Evolutionary conservation across 2,888 invertebrate species (phyloP), one percentile per base, ranked within the genome.

Genomic region (Lepidochrysops patricia): DNA sequence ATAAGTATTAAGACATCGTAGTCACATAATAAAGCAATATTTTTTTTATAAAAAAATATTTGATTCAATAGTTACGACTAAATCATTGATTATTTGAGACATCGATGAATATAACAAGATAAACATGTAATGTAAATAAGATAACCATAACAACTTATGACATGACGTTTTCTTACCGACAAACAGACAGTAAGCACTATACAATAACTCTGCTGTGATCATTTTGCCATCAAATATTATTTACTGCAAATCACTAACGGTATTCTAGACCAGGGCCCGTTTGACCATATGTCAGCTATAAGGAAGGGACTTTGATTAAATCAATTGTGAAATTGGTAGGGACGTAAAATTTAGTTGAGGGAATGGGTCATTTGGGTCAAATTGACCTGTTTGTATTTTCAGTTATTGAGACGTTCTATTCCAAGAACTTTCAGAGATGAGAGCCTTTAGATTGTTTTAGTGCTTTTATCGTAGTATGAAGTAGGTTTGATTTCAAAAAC

Each of bases 291-390:
- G 54, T 32, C 32, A 12, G 29, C 54, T 19, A 54, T 54, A 54
- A 54, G 54, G 54, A 54, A 54, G 54, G 15, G 19, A n/a, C 54
- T 7, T 19, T 54, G 29, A 54, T 54, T 54, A 54, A 54, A 54
- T 54, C 32, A 54, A 54, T 32, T 54, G 32, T 54, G 32, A 54
- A 54, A 54, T 54, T 54, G 54, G 27, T 29, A 29, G 23, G 29
- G 29, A 29, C 19, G 32, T 54, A 54, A 54, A 54, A 32, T 19
- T 19, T 29, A 32, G 54, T 54, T 54, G 32, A 32, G 29, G 4
- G 32, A 54, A 54, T 29, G 1, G 27, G 9, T 13, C n/a, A 1
- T 12, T 32, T 54, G n/a, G 13, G 27, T 13, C n/a, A 5, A 6
- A 4, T 26, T 13, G 15, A 13, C 61, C 54, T 43, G 64, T 13